A percentile compares a stretch with the other conserved stretches of the same genome.
These are phyloP conservation scores for Pomacea canaliculata DNA, from an alignment of 2,888 invertebrate genomes.

Conservation along the genomic window DNA sequence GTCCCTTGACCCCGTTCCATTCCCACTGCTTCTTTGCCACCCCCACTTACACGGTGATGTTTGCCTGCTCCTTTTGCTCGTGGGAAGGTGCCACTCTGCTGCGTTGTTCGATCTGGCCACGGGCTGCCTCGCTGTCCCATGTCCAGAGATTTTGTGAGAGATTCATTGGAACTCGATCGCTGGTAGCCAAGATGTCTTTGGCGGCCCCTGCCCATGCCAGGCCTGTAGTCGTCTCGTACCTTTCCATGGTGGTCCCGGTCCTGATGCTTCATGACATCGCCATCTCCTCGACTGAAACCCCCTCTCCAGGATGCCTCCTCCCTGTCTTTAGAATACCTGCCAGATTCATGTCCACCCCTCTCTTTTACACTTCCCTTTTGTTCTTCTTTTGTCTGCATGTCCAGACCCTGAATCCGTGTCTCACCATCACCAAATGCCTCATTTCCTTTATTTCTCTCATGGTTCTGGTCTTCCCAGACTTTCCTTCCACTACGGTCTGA, in stretches of 20 bases:
- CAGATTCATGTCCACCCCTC: background rate
- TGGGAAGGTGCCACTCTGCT: conserved; percentile 30
- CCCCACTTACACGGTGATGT: conserved; percentile 1
- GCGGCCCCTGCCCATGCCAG: conserved; percentile 16
- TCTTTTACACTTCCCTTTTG: background rate
- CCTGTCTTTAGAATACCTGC: background rate
- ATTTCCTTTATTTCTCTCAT: background rate
- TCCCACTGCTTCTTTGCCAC: conserved; percentile 26
- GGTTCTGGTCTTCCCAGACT: background rate
- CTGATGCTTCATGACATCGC: background rate
- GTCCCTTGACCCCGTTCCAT: conserved; percentile 19
- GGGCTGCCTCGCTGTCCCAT: conserved; percentile 12
- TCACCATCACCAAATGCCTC: background rate
- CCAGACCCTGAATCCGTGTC: too few species aligned
- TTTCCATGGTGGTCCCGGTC: background rate
- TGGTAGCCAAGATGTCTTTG: conserved; percentile 16
- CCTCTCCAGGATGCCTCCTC: background rate
- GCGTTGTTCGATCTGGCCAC: conserved; percentile 17
- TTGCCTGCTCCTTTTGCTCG: conserved; percentile 21
- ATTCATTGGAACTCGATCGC: conserved; percentile 36
- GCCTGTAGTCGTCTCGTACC: background rate
- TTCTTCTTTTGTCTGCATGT: background rate
- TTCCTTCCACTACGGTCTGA: background rate
- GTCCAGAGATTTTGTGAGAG: conserved; percentile 23
- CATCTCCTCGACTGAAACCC: background rate